Evolutionary conservation across 1,140 invertebrate species (phyloP), one percentile per base, ranked within the genome.

Genomic region (Philopotamus ludificatus): DNA sequence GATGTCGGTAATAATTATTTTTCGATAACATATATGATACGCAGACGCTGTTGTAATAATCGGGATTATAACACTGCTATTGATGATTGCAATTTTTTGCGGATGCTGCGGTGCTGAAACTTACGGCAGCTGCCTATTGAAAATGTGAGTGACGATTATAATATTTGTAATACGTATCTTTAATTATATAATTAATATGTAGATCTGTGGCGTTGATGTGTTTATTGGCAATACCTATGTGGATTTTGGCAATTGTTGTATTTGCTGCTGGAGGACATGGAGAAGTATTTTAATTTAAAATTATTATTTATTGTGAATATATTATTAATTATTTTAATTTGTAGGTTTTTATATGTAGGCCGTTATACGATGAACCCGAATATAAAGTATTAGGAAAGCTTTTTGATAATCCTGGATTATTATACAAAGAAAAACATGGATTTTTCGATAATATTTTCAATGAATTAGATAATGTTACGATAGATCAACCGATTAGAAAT

Each of bases 331-430:
- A 15, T 18, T 12, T 53, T 39, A 23, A 8, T n/a, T 64, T 60
- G 0, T 67, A 86, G 77, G 76, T 83, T 15, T 84, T 86, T 63
- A 74, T 88, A 12, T 89, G 87, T 66, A 80, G 83, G 47, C 80
- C 86, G 0, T 73, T 89, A 1, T 84, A 86, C 73, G 84, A 86
- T 47, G 75, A 78, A 22, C 82, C 83, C 1, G 73, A 83, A 42
- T 88, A 84, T 69, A 74, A 76, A 12, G 80, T 81, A n/a, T 72
- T 88, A 16, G 76, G 81, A 39, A 79, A 81, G 66, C 76, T 88
- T 21, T 74, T 88, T 53, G 85, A 89, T 72, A 77, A 79, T 49
- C 84, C 84, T 2, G 85, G 84, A 22, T 78, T 86, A 44, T 74
- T 86, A 0, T 80, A 84, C 57, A 54, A 66, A 9, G 72, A 82